Evolutionary conservation across 2,797 vertebrate genomes (phyloP), one percentile per base, ranked within the genome.

Genomic region (Adelosebastes latens): DNA sequence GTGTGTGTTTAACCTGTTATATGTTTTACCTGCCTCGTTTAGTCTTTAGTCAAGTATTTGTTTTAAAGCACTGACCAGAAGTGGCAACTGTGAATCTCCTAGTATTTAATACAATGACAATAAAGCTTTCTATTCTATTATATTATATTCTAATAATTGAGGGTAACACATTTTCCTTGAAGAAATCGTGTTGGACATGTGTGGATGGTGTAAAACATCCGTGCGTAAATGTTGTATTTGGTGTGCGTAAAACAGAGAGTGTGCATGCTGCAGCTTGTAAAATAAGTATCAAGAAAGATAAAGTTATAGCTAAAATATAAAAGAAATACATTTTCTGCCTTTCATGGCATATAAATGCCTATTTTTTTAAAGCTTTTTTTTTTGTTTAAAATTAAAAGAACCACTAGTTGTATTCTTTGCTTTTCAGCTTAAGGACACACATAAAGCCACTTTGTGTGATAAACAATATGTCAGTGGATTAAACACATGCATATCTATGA

Each of bases 171-270:
- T 11, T 0, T 3, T 24, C 8, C 3, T 39, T 14, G 4, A 7
- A 20, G 6, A 49, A 20, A 20, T 12, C 1, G 25, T 34, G 29
- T 5, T 46, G 9, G 13, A 53, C 6, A 5, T 59, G 20, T 34
- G 12, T 22, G 6, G 58, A 16, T 4, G 2, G 4, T 3, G 8
- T 27, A 8, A 20, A 10, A 20, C 18, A 32, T 58, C 20, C n/a
- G 67, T 73, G 88, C 85, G 72, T 84, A 80, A 82, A 75, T 63
- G 0, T 1, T 1, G 31, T 4, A n/a, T 25, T 32, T 52, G 2
- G 0, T 18, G 79, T 79, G 59, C 83, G 73, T 77, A 70, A 85
- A 60, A 83, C 31, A 10, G 24, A 16, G 42, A 39, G 36, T 52
- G 16, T 20, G 46, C 39, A 1, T 9, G 58, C 36, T 4, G 12